A percentile compares a stretch with the other conserved stretches of the same genome.
Evolutionary conservation across 2,797 vertebrate species (phyloP).

Genomic region (Platalea minor): DNA sequence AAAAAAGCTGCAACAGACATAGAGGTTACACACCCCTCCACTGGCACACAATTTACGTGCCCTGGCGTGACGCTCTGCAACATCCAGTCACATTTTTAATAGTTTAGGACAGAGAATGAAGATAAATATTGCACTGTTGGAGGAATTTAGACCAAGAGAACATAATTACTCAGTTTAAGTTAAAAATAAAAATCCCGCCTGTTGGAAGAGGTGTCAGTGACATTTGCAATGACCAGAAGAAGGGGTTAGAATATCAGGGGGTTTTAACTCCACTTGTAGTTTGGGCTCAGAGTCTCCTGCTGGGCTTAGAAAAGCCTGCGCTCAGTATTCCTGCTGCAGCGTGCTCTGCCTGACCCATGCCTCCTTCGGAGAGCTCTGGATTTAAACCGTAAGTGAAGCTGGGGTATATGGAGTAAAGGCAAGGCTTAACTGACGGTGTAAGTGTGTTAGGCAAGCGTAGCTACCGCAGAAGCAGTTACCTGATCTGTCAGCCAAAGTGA

Average conservation of each 20-base stretch:
- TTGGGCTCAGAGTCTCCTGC: not conserved
- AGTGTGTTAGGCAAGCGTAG: not conserved
- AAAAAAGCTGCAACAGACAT: not conserved
- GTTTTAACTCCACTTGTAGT: not conserved
- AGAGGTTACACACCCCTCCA: not conserved
- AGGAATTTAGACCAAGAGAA: not conserved
- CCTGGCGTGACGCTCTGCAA: not conserved
- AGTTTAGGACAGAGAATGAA: not conserved
- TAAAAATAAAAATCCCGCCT: not conserved
- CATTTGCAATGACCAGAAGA: not conserved
- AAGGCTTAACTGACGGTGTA: not conserved
- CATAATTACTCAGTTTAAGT: not conserved
- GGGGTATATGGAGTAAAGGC: not conserved
- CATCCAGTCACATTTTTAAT: not conserved
- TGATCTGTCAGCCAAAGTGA: not conserved
- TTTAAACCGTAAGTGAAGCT: not conserved
- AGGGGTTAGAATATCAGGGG: not conserved
- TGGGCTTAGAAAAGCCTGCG: not conserved
- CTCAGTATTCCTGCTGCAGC: not conserved
- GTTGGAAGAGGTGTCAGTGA: not conserved
- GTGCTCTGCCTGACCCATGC: not conserved
- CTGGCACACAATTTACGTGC: not conserved
- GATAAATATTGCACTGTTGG: not conserved
- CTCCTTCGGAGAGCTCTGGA: not conserved
- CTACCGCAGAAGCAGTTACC: not conserved